A percentile compares a stretch with the other conserved stretches of the same genome.
These are phyloP conservation scores for Drosophila sordidula DNA, from an alignment of 2,888 invertebrate species.

Conservation along the genomic window DNA sequence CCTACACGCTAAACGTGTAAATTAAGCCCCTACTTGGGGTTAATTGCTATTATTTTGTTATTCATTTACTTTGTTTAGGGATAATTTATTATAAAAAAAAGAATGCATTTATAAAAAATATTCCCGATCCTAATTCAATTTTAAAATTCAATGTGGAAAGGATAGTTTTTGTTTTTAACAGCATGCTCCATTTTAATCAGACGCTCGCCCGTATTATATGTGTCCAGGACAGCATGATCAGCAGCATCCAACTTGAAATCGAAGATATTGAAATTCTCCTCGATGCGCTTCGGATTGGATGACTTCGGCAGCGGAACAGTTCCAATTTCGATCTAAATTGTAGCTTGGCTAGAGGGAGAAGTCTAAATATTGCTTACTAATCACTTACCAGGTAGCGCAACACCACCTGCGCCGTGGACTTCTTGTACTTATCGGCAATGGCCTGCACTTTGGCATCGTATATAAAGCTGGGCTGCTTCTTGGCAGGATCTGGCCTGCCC, in stretches of 20 bases:
- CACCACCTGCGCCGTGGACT: conserved; percentile 89
- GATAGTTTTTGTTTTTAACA: conserved; percentile 79
- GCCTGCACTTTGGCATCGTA: conserved; percentile 85
- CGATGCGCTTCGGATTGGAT: conserved; percentile 86
- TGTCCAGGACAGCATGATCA: conserved; percentile 86
- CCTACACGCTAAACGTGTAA: background rate
- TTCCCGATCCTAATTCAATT: background rate
- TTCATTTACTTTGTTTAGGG: background rate
- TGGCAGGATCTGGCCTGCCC: conserved; percentile 90
- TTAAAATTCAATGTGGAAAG: conserved; percentile 80
- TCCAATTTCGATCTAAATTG: conserved; percentile 86
- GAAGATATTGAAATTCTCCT: conserved; percentile 87
- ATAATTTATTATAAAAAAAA: background rate
- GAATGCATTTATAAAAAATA: no score
- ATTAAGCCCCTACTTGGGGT: background rate
- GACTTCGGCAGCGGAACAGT: conserved; percentile 87
- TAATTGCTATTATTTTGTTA: conserved; percentile 7
- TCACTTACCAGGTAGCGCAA: conserved; percentile 86
- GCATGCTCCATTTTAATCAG: conserved; percentile 83
- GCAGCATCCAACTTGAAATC: conserved; percentile 87
- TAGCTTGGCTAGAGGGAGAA: background rate
- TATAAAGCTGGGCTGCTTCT: conserved; percentile 88
- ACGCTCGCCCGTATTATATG: conserved; percentile 85
- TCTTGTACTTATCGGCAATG: conserved; percentile 89
- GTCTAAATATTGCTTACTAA: background rate